Percentiles rank a stretch among this genome's conserved stretches.
Conservation (phyloP, 2,888 invertebrate genomes). For the Melikaiella ostensackeni region DNA sequence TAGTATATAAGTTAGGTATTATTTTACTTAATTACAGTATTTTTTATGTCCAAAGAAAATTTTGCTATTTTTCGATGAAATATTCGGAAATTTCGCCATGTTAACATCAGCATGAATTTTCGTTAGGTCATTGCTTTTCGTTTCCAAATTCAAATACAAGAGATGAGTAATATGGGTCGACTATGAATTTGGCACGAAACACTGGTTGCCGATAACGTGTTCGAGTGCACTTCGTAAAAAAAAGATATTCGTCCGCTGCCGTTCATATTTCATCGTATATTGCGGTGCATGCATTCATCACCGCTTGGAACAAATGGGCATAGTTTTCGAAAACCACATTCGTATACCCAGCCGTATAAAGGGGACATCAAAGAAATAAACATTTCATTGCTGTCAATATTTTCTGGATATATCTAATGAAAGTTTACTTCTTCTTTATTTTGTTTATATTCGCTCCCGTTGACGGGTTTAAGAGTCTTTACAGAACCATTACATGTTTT, state of each 20-base stretch:
- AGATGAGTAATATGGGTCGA: not conserved
- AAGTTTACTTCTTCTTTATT: no score
- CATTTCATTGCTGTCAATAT: not conserved
- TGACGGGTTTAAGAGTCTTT: no score
- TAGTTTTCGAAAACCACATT: constrained; percentile 14
- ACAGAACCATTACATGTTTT: no score
- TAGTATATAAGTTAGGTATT: no score
- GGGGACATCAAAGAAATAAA: not conserved
- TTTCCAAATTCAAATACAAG: constrained; percentile 17
- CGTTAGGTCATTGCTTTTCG: constrained; percentile 14
- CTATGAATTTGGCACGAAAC: constrained; percentile 18
- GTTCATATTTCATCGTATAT: constrained; percentile 29
- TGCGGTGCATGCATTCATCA: constrained; percentile 29
- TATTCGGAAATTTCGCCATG: constrained; percentile 3
- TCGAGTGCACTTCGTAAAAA: constrained; percentile 18
- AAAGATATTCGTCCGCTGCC: constrained; percentile 15
- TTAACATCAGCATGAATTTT: constrained; percentile 28
- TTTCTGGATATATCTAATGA: no score
- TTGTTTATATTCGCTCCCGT: no score
- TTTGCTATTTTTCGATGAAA: not conserved
- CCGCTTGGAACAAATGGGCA: constrained; percentile 30
- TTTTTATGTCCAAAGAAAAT: no score
- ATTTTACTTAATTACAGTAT: no score
- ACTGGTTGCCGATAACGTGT: constrained; percentile 24
- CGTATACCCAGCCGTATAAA: not conserved